phyloP scores from a whole-genome alignment of 2,888 invertebrate species.

The Drosophila anceps region DNA sequence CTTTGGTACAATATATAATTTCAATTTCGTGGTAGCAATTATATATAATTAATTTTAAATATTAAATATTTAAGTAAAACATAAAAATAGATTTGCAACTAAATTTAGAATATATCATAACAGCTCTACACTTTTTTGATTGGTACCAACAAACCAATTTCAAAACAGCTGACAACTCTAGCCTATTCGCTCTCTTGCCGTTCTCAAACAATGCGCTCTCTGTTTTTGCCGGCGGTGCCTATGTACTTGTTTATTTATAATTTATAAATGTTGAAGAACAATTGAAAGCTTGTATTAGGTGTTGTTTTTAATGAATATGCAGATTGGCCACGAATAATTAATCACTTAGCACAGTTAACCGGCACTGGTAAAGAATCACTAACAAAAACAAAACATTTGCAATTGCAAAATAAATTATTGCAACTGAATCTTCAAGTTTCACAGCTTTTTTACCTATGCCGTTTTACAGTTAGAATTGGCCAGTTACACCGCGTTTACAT shows the following conservation, averaged over 20 bases:
- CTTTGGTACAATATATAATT: conserved; percentile 4
- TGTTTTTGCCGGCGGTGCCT: conserved; percentile 74
- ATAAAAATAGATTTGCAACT: neutral
- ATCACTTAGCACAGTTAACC: neutral
- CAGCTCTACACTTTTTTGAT: neutral
- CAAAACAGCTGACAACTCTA: conserved; percentile 63
- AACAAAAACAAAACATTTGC: conserved; percentile 5
- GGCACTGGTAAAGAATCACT: neutral
- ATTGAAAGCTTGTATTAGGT: neutral
- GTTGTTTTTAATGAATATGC: neutral
- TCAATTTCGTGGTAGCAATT: neutral
- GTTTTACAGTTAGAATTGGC: neutral
- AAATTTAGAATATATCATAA: neutral
- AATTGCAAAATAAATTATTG: too few species aligned
- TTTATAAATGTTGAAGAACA: conserved; percentile 44
- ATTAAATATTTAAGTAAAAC: too few species aligned
- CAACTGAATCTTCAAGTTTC: neutral
- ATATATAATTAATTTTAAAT: neutral
- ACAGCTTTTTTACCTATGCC: neutral
- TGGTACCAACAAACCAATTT: conserved; percentile 16
- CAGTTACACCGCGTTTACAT: neutral
- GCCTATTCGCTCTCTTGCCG: conserved; percentile 16
- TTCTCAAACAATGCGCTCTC: conserved; percentile 50
- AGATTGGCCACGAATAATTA: neutral
- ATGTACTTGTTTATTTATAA: conserved; percentile 76